Conservation (phyloP, 2,888 invertebrate species). For the Drosophila anomalata region DNA sequence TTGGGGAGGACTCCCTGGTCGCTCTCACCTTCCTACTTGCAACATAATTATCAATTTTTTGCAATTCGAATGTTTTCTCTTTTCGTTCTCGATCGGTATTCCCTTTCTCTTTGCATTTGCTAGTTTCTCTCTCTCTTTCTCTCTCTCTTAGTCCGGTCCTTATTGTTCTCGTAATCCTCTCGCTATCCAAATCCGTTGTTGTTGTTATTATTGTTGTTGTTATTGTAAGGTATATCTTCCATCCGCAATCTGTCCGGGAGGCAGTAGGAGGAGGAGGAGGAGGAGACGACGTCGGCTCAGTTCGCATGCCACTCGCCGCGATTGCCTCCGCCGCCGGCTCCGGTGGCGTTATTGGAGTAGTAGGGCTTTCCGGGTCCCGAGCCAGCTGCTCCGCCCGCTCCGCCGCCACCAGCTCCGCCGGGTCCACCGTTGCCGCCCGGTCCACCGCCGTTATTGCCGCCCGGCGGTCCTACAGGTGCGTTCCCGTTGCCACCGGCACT, state of each 20-base stretch:
- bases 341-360: slow-evolving; percentile 70
- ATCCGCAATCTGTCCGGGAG: background rate
- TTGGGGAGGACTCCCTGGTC: slow-evolving; percentile 1
- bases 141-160: background rate
- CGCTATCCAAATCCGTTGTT: background rate
- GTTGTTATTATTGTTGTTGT: slow-evolving; percentile 5
- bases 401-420: slow-evolving; percentile 21
- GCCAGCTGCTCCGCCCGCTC: slow-evolving; percentile 29
- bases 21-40: slow-evolving; percentile 4
- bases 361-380: slow-evolving; percentile 61
- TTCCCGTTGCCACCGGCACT: slow-evolving; percentile 50
- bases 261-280: slow-evolving; percentile 7
- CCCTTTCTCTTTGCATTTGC: too few species aligned
- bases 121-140: background rate
- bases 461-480: slow-evolving; percentile 33
- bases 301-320: slow-evolving; percentile 81
- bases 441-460: slow-evolving; percentile 61
- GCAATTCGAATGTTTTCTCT: slow-evolving; percentile 2
- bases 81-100: background rate
- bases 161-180: background rate
- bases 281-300: slow-evolving; percentile 39
- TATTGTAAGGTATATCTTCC: background rate
- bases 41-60: slow-evolving; percentile 2
- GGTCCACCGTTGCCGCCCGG: slow-evolving; percentile 61
- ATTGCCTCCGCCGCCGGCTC: slow-evolving; percentile 71